Conservation (phyloP, 35 echinoderm and acorn worm genomes). For the Ophioderma brevispina region DNA sequence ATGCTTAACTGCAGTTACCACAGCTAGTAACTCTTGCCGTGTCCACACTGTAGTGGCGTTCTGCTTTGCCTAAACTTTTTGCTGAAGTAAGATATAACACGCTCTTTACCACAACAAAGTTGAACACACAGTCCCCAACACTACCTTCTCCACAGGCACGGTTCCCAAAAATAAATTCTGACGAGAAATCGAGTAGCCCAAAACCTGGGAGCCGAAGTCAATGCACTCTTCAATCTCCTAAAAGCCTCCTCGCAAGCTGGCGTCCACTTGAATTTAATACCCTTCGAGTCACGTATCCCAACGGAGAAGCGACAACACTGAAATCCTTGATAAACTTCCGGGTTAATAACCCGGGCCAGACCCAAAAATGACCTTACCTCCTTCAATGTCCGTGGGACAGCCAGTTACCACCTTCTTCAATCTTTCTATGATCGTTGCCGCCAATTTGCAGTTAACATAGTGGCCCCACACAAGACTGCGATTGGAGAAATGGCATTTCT, state of each 20-base stretch:
- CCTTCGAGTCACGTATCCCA: constrained; percentile 14
- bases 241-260: background rate
- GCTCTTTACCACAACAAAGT: background rate
- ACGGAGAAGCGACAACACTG: background rate
- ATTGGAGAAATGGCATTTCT: constrained; percentile 36
- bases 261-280: background rate
- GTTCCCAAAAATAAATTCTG: constrained; percentile 20
- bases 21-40: constrained; percentile 34
- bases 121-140: constrained; percentile 30
- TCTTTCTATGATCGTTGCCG: background rate
- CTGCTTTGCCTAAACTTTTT: background rate
- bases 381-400: background rate
- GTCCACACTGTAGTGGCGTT: constrained; percentile 51
- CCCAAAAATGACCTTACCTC: constrained; percentile 26
- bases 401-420: background rate
- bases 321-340: constrained; percentile 33
- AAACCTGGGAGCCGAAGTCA: constrained; percentile 11
- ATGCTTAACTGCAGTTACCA: constrained; percentile 17
- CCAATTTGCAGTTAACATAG: background rate
- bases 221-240: background rate
- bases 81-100: constrained; percentile 26
- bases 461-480: constrained; percentile 28
- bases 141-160: constrained; percentile 21
- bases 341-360: constrained; percentile 35
- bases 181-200: background rate